Percentiles rank a stretch among this genome's conserved stretches.
Conservation (phyloP, 2,113 vertebrate species). For the Mus spicilegus region DNA sequence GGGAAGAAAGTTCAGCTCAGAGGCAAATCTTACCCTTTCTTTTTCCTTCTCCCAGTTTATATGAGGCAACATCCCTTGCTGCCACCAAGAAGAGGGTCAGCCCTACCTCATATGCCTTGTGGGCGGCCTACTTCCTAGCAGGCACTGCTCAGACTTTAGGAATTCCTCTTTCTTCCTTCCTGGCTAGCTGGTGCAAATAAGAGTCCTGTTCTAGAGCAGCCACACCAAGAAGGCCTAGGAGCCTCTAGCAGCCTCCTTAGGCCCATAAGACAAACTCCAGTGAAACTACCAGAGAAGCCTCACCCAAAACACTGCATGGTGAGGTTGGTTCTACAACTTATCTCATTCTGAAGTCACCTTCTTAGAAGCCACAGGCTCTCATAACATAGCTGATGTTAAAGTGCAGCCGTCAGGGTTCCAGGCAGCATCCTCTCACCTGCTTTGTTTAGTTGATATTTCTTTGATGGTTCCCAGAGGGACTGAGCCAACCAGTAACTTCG, state of each 20-base stretch:
- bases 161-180: constrained; percentile 51
- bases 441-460: neutral
- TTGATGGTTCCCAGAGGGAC: constrained; percentile 5
- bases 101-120: neutral
- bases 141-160: neutral
- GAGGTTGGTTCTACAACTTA: neutral
- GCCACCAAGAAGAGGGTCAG: constrained; percentile 21
- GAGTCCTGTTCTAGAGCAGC: neutral
- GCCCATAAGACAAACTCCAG: neutral
- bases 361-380: neutral
- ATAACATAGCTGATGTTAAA: neutral
- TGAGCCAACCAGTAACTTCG: constrained; percentile 35
- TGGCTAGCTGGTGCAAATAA: constrained; percentile 32
- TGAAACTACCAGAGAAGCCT: neutral
- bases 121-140: constrained; percentile 21
- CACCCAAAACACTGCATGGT: neutral
- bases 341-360: neutral
- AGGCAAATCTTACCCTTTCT: constrained; percentile 12
- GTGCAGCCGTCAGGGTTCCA: neutral
- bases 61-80: constrained; percentile 56
- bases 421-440: neutral
- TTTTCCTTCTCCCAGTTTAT: neutral
- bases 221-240: no score
- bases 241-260: no score
- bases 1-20: neutral